Percentiles rank a stretch among this genome's conserved stretches.
These are phyloP conservation scores for Nesidiocoris tenuis DNA, from an alignment of 2,888 invertebrate genomes.

Conservation along the genomic window DNA sequence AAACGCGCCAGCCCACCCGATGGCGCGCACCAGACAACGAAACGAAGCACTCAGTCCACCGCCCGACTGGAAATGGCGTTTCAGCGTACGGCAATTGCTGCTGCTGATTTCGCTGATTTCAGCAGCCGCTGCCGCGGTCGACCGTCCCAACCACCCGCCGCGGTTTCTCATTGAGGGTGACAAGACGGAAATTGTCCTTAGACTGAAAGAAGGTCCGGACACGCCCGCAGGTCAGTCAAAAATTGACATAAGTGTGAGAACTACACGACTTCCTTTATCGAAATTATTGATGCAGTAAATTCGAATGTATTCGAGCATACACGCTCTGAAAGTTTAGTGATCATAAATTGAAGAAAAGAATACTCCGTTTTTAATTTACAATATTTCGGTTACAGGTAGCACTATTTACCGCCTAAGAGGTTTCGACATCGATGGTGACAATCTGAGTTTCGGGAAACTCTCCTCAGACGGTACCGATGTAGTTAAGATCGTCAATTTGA, in stretches of 20 bases:
- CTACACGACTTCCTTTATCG: too few species aligned
- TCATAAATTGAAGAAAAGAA: too few species aligned
- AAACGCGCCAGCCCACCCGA: conserved; percentile 17
- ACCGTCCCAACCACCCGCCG: conserved; percentile 70
- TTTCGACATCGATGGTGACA: conserved; percentile 82
- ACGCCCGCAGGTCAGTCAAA: conserved; percentile 82
- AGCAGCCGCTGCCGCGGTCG: conserved; percentile 12
- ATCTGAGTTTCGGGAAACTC: conserved; percentile 76
- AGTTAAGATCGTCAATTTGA: conserved; percentile 77
- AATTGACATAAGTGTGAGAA: too few species aligned
- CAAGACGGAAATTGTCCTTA: conserved; percentile 86
- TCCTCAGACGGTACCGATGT: conserved; percentile 79
- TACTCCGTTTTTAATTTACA: too few species aligned
- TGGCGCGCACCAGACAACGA: conserved; percentile 38
- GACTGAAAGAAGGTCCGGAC: conserved; percentile 83
- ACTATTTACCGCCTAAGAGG: conserved; percentile 79
- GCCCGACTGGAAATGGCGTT: conserved; percentile 43
- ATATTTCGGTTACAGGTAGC: too few species aligned
- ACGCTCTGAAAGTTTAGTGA: too few species aligned
- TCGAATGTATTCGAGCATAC: too few species aligned
- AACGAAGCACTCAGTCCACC: conserved; percentile 16
- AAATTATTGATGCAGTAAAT: too few species aligned
- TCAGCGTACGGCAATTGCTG: conserved; percentile 22
- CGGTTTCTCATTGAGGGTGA: conserved; percentile 77
- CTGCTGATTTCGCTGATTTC: conserved; percentile 10